Evolutionary conservation across 2,888 invertebrate genomes (phyloP).

Genomic region (Standfussiana lucernea): DNA sequence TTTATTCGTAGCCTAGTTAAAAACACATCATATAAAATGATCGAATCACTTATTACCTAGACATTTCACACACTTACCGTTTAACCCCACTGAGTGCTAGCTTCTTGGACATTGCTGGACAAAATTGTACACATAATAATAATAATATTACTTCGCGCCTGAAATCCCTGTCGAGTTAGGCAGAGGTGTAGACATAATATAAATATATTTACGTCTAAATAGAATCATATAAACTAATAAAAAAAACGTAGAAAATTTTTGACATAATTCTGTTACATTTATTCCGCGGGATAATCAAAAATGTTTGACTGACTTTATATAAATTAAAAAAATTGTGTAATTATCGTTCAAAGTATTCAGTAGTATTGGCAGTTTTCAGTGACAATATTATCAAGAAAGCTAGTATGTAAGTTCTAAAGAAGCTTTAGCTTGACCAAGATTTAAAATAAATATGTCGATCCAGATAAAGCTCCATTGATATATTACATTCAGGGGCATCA

Average conservation of each 20-base stretch:
- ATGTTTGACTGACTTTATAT: background rate
- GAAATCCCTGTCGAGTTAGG: background rate
- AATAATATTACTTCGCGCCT: background rate
- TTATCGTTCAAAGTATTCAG: background rate
- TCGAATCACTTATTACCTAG: conserved; percentile 67
- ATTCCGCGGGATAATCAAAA: conserved; percentile 1
- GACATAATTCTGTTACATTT: conserved; percentile 20
- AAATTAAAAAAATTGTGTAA: background rate
- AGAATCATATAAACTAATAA: conserved; percentile 31
- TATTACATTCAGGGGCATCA: background rate
- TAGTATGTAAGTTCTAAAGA: background rate
- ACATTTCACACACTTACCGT: conserved; percentile 63
- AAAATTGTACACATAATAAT: conserved; percentile 31
- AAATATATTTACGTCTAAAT: conserved; percentile 18
- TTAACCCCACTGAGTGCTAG: conserved; percentile 59
- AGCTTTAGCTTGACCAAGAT: conserved; percentile 17
- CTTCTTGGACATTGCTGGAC: conserved; percentile 65
- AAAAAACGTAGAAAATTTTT: conserved; percentile 5
- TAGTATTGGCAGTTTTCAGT: background rate
- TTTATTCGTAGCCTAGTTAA: conserved; percentile 68
- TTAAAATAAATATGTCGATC: background rate
- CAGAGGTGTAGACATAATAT: conserved; percentile 14
- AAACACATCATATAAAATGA: conserved; percentile 75
- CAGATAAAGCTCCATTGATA: background rate
- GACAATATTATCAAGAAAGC: background rate